Evolutionary conservation across 2,888 invertebrate genomes (phyloP), one percentile per base, ranked within the genome.

Genomic region (Synergus gifuensis): DNA sequence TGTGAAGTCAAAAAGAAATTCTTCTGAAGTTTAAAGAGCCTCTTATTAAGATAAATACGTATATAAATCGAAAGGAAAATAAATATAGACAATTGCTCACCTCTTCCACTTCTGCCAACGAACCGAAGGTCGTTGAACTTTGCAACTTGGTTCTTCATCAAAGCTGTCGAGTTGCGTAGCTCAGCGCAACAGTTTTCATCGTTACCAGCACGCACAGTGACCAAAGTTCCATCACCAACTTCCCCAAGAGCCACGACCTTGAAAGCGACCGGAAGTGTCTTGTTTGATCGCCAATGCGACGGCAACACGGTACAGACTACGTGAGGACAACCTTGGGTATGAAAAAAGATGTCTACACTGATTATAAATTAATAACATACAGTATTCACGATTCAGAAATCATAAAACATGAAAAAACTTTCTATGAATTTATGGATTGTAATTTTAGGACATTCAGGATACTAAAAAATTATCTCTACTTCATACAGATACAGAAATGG

Each of bases 181-280:
- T 99, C 99, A 58, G 98, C 99, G 91, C 98, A 98, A 92, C 96
- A 98, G 93, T 99, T 99, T 93, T 99, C 99, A 90, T 99, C 99
- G 93, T 99, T 99, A 36, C 99, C 99, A 22, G 99, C 99, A 62
- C 97, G 94, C 62, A 99, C 97, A 14, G 98, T 98, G 85, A 99
- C 98, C 93, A 98, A 94, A 54, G 99, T 99, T 2, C 99, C 99
- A 92, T 99, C 99, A 87, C 97, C 96, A 36, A 99, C 96, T 88
- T 98, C 98, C 12, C 98, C 98, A 79, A 99, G 93, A 9, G 98
- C 97, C 78, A 98, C 97, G 89, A 99, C 98, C 93, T 98, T 98
- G 93, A 99, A 99, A 78, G 98, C 98, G 79, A 98, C 96, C 76
- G 99, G 99, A 82, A 99, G 94, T 11, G 99, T 98, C 94, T 99